Percentiles rank a stretch among this genome's conserved stretches.
These are phyloP conservation scores for Eurytoma adleriae DNA, from an alignment of 2,888 invertebrate species.

Conservation along the genomic window DNA sequence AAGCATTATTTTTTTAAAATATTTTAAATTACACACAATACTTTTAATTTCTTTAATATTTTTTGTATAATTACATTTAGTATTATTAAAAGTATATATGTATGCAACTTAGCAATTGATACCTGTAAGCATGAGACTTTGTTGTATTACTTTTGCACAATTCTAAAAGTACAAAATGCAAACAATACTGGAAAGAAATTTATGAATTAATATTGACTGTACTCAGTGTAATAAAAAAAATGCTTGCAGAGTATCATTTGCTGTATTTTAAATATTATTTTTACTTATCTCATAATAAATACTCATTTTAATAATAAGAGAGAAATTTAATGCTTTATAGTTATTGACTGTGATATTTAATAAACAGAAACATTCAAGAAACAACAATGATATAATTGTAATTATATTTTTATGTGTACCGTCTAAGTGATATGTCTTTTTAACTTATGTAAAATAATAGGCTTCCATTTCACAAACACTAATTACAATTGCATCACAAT, in stretches of 20 bases:
- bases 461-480: conserved; percentile 28
- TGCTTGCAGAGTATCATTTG: neutral
- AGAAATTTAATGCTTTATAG: conserved; percentile 18
- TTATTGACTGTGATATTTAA: conserved; percentile 18
- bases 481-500: neutral
- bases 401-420: neutral
- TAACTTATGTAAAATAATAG: conserved; percentile 13
- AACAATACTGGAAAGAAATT: neutral
- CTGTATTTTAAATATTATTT: neutral
- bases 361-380: conserved; percentile 15
- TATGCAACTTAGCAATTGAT: neutral
- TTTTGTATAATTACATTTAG: neutral
- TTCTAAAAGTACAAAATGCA: neutral
- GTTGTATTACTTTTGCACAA: neutral
- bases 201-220: neutral
- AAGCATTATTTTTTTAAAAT: neutral
- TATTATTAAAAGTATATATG: neutral
- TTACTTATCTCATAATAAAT: neutral
- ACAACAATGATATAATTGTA: conserved; percentile 36
- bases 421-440: conserved; percentile 10
- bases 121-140: neutral
- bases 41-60: conserved; percentile 1
- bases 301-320: conserved; percentile 31
- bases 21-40: neutral
- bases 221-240: neutral